phyloP scores from a whole-genome alignment of 1,140 invertebrate species.

The Nasonia vitripennis region DNA sequence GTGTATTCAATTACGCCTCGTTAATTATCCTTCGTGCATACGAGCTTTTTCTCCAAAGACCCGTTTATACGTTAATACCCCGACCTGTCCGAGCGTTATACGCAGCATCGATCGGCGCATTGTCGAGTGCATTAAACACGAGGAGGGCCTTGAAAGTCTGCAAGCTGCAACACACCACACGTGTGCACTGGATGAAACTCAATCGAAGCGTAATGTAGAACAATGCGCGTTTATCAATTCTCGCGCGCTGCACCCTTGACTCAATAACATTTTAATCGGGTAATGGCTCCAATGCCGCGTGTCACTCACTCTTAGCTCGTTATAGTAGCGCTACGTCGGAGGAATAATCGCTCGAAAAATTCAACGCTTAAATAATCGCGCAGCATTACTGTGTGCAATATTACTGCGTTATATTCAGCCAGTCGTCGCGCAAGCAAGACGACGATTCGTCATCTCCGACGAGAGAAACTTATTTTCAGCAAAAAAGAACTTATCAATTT shows the following conservation, averaged over 20 bases:
- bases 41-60: not conserved
- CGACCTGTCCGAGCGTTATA: not conserved
- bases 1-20: not conserved
- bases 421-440: too few species aligned
- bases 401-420: too few species aligned
- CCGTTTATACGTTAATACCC: not conserved
- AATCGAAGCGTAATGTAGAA: constrained; percentile 34
- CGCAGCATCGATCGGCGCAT: not conserved
- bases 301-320: not conserved
- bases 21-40: not conserved
- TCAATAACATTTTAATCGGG: constrained; percentile 45
- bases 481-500: constrained; percentile 1
- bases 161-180: not conserved
- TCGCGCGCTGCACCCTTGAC: constrained; percentile 11
- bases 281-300: constrained; percentile 7
- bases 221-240: constrained; percentile 43
- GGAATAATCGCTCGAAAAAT: not conserved
- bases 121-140: not conserved
- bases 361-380: not conserved
- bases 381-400: too few species aligned
- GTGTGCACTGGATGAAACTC: not conserved
- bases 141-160: constrained; percentile 8
- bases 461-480: not conserved
- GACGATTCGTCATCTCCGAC: not conserved
- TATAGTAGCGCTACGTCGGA: not conserved